Percentiles rank a stretch among this genome's conserved stretches.
phyloP scores from a whole-genome alignment of 1,140 invertebrate genomes.

The Aricia agestis region DNA sequence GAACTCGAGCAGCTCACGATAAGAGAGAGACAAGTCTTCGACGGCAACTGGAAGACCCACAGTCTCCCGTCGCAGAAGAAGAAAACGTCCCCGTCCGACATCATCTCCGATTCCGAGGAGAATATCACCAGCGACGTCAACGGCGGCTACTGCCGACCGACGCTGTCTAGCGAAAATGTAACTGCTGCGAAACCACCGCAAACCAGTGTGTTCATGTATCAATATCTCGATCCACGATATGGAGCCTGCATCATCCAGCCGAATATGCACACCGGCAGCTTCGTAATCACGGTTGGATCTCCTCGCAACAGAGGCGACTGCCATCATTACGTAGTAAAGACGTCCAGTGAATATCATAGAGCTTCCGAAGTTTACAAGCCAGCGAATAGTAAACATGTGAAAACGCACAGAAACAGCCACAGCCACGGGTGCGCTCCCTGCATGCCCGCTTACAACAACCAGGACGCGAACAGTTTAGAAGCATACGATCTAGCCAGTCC shows the following conservation, averaged over 20 bases:
- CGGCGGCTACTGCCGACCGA: slow-evolving; percentile 78
- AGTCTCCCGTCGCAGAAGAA: slow-evolving; percentile 89
- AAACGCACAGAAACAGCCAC: slow-evolving; percentile 63
- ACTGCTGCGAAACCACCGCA: slow-evolving; percentile 75
- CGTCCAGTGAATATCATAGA: slow-evolving; percentile 72
- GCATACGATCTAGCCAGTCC: slow-evolving; percentile 89
- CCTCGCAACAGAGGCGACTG: slow-evolving; percentile 80
- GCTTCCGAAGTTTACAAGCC: slow-evolving; percentile 47
- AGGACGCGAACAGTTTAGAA: slow-evolving; percentile 85
- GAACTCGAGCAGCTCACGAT: slow-evolving; percentile 90
- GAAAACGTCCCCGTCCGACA: slow-evolving; percentile 75
- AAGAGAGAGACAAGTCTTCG: slow-evolving; percentile 87
- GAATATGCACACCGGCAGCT: slow-evolving; percentile 79
- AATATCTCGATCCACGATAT: slow-evolving; percentile 82
- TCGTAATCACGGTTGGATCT: slow-evolving; percentile 81
- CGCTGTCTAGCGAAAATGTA: slow-evolving; percentile 84
- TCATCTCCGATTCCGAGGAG: slow-evolving; percentile 61
- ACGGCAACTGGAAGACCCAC: slow-evolving; percentile 92
- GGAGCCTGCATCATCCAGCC: slow-evolving; percentile 80
- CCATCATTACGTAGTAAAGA: slow-evolving; percentile 80
- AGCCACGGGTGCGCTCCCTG: slow-evolving; percentile 86
- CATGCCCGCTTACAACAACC: slow-evolving; percentile 79
- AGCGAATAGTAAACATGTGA: slow-evolving; percentile 48
- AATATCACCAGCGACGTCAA: slow-evolving; percentile 55
- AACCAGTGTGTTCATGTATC: slow-evolving; percentile 80